Evolutionary conservation across 1,140 invertebrate genomes (phyloP).

Genomic region (Pseudomyrmex gracilis): DNA sequence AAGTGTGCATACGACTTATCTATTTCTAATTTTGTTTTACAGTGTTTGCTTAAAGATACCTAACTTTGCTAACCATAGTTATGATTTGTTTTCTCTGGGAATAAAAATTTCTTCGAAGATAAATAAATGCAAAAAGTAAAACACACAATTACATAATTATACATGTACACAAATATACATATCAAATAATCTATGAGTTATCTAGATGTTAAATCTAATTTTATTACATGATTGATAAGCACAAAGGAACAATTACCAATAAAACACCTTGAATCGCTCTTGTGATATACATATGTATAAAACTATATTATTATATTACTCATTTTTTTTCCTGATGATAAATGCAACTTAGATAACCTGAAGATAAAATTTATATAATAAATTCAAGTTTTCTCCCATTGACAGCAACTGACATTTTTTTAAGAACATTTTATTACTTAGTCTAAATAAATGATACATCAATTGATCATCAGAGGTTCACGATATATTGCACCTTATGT

Average conservation of each 20-base stretch:
- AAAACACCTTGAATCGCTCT: neutral
- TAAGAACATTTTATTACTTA: conserved; percentile 22
- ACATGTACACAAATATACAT: neutral
- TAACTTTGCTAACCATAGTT: conserved; percentile 20
- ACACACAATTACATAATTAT: conserved; percentile 30
- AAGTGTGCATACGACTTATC: conserved; percentile 26
- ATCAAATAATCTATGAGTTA: conserved; percentile 6
- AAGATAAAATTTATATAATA: neutral
- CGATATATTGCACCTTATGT: conserved; percentile 55
- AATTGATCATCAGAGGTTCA: conserved; percentile 23
- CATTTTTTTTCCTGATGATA: neutral
- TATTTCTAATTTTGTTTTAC: conserved; percentile 43
- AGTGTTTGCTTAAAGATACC: conserved; percentile 14
- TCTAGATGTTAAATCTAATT: conserved; percentile 12
- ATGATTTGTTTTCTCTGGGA: conserved; percentile 9
- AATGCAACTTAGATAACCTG: conserved; percentile 32
- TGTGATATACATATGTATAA: conserved; percentile 10
- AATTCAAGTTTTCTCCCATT: conserved; percentile 5
- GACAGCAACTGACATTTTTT: conserved; percentile 9
- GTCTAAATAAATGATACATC: conserved; percentile 38
- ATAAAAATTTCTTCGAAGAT: conserved; percentile 3
- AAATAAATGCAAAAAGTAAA: conserved; percentile 6
- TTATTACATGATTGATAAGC: conserved; percentile 18
- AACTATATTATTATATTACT: conserved; percentile 12
- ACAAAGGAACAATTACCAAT: conserved; percentile 8